Evolutionary conservation across 2,797 vertebrate genomes (phyloP).

Genomic region (Morus bassanus): DNA sequence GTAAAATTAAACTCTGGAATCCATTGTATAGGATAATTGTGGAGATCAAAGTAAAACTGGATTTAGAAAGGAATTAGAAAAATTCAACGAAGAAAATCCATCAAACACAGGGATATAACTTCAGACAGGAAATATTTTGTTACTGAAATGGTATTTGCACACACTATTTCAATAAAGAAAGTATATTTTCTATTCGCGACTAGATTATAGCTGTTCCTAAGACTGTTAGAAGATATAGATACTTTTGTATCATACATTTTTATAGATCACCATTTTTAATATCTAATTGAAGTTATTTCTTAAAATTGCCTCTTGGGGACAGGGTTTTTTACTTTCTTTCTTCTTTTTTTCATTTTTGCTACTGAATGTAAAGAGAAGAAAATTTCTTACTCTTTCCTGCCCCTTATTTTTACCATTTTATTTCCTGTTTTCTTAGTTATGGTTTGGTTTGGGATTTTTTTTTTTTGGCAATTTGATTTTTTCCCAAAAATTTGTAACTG

Average conservation of each 20-base stretch:
- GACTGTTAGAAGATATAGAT: not conserved
- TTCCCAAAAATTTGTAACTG: not conserved
- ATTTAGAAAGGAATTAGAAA: not conserved
- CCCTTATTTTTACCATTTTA: not conserved
- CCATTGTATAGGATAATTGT: not conserved
- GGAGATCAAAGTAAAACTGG: not conserved
- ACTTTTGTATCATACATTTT: not conserved
- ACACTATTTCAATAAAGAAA: not conserved
- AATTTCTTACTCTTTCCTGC: not conserved
- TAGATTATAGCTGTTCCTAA: not conserved
- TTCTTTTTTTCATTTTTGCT: not conserved
- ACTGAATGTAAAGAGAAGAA: not conserved
- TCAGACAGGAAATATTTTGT: not conserved
- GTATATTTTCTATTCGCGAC: not conserved
- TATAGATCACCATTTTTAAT: not conserved
- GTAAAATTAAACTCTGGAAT: not conserved
- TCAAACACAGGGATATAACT: not conserved
- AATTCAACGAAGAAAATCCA: not conserved
- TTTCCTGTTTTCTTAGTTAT: not conserved
- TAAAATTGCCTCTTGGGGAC: not conserved
- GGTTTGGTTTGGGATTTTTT: not conserved
- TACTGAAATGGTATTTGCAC: not conserved
- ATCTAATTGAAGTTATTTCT: not conserved
- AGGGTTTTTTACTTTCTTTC: not conserved
- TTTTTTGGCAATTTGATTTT: not conserved